phyloP scores from a whole-genome alignment of 2,888 invertebrate species.

The Geophilus truncorum region DNA sequence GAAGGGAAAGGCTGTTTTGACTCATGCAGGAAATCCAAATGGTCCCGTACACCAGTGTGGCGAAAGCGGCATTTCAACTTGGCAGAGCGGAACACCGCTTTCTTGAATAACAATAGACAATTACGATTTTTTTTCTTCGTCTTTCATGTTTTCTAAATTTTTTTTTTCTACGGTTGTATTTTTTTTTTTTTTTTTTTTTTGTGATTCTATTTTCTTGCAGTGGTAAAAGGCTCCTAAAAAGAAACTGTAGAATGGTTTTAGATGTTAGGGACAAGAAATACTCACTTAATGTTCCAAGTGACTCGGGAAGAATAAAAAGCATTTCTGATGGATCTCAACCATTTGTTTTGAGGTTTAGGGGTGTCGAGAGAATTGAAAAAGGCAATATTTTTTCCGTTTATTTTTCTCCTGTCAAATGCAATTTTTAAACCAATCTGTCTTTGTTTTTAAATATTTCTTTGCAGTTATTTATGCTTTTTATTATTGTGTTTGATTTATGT shows the following conservation, averaged over 20 bases:
- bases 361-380: background rate
- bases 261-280: background rate
- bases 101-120: conserved; percentile 27
- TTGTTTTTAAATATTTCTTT: background rate
- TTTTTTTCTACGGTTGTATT: background rate
- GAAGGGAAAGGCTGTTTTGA: conserved; percentile 15
- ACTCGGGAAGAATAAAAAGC: background rate
- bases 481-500: background rate
- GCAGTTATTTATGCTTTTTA: background rate
- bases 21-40: conserved; percentile 16
- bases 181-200: background rate
- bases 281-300: conserved; percentile 6
- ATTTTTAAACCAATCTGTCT: background rate
- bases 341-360: background rate
- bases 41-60: conserved; percentile 21
- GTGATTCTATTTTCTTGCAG: background rate
- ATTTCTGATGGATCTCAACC: background rate
- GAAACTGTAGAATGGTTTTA: conserved; percentile 7
- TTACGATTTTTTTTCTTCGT: background rate
- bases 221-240: conserved; percentile 6
- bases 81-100: conserved; percentile 25
- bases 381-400: background rate
- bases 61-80: conserved; percentile 27
- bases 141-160: background rate
- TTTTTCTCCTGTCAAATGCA: background rate